These are phyloP conservation scores for Hydropsyche betteni DNA, from an alignment of 2,888 invertebrate genomes.

Conservation along the genomic window DNA sequence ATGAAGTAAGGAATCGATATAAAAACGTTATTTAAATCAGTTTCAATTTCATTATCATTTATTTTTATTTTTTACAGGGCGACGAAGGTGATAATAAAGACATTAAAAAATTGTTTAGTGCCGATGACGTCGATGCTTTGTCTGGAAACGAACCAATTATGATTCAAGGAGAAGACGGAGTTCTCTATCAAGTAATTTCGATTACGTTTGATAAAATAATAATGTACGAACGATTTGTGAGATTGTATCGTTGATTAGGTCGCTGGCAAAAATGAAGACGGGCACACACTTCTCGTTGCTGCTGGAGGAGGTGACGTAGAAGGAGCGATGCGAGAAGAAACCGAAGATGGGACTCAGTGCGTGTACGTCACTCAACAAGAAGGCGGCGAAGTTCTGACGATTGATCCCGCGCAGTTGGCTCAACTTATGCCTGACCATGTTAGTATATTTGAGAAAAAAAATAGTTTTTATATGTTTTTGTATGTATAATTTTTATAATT, in stretches of 20 bases:
- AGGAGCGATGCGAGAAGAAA: conserved; percentile 63
- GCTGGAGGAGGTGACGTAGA: conserved; percentile 68
- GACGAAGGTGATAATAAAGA: conserved; percentile 60
- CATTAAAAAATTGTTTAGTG: conserved; percentile 56
- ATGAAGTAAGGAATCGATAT: conserved; percentile 58
- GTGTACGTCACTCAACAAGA: conserved; percentile 72
- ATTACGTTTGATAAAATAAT: neutral
- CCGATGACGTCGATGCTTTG: conserved; percentile 56
- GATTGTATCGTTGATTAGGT: conserved; percentile 61
- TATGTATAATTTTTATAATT: neutral
- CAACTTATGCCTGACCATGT: conserved; percentile 68
- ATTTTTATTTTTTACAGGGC: conserved; percentile 53
- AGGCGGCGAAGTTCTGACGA: conserved; percentile 65
- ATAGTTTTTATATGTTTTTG: neutral
- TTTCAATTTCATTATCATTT: neutral
- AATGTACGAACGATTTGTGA: neutral
- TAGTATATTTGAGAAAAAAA: conserved; percentile 47
- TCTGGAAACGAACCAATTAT: conserved; percentile 72
- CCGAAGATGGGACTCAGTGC: conserved; percentile 72
- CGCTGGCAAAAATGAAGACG: conserved; percentile 82
- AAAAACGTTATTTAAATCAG: conserved; percentile 46
- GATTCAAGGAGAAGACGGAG: conserved; percentile 86
- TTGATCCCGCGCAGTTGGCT: conserved; percentile 66
- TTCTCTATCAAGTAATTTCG: conserved; percentile 71
- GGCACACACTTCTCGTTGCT: conserved; percentile 75